Conservation (phyloP, 2,113 vertebrate genomes). For the Lutjanus erythropterus region DNA sequence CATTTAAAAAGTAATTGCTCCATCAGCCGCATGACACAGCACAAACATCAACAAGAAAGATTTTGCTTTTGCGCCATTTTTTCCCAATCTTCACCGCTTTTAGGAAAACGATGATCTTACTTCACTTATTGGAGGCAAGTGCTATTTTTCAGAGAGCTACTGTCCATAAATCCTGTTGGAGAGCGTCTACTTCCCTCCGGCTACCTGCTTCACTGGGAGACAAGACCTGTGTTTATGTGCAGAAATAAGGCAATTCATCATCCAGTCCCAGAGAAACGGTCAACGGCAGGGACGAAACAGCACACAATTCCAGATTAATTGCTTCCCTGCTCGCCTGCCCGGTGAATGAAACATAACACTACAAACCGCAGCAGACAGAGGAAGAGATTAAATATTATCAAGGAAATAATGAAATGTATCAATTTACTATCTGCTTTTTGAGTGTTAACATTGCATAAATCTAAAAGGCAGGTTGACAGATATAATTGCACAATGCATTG, state of each 20-base stretch:
- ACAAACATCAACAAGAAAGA: slow-evolving; percentile 47
- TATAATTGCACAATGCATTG: neutral
- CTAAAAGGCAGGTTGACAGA: neutral
- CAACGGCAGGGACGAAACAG: slow-evolving; percentile 58
- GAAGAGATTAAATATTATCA: slow-evolving; percentile 29
- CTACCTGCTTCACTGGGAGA: slow-evolving; percentile 60
- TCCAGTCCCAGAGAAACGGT: slow-evolving; percentile 63
- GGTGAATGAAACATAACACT: slow-evolving; percentile 59
- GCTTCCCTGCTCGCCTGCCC: slow-evolving; percentile 38
- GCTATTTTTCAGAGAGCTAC: slow-evolving; percentile 48
- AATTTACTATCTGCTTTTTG: slow-evolving; percentile 23
- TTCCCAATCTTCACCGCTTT: slow-evolving; percentile 15
- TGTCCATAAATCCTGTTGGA: slow-evolving; percentile 64
- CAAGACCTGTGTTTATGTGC: slow-evolving; percentile 71
- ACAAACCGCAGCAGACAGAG: slow-evolving; percentile 46
- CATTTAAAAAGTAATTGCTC: slow-evolving; percentile 59
- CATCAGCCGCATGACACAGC: slow-evolving; percentile 51
- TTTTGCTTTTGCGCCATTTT: neutral
- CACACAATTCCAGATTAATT: slow-evolving; percentile 73
- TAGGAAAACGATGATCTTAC: slow-evolving; percentile 48
- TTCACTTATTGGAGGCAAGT: slow-evolving; percentile 49
- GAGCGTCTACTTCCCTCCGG: slow-evolving; percentile 29
- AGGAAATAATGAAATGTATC: slow-evolving; percentile 36
- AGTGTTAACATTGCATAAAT: neutral
- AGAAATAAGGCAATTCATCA: slow-evolving; percentile 75